Evolutionary conservation across 2,888 invertebrate species (phyloP).

Genomic region (Beris chalybata): DNA sequence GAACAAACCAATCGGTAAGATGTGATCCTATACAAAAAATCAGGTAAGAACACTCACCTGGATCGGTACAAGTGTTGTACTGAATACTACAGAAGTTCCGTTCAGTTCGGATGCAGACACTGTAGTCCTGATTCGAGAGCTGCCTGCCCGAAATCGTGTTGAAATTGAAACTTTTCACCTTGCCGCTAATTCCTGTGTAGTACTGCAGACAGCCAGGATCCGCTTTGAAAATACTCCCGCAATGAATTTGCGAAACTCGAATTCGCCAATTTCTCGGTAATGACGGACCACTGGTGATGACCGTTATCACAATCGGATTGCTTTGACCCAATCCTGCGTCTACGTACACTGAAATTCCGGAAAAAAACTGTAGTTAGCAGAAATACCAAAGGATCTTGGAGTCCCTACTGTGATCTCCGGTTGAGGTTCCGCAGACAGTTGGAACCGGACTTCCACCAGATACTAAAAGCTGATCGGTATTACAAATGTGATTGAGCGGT

Average conservation of each 20-base stretch:
- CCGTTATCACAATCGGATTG: conserved; percentile 77
- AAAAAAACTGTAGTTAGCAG: background rate
- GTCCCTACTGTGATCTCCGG: conserved; percentile 76
- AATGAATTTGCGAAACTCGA: conserved; percentile 77
- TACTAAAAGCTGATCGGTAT: conserved; percentile 82
- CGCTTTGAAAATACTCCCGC: conserved; percentile 68
- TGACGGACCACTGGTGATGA: conserved; percentile 76
- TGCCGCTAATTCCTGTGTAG: conserved; percentile 71
- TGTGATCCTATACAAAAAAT: conserved; percentile 34
- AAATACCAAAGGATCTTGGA: background rate
- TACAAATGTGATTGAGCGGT: conserved; percentile 73
- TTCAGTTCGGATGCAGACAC: conserved; percentile 81
- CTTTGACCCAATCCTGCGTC: conserved; percentile 70
- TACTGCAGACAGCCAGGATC: conserved; percentile 56
- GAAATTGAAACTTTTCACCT: conserved; percentile 82
- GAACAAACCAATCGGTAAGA: background rate
- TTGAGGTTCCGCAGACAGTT: conserved; percentile 78
- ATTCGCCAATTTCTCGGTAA: conserved; percentile 80
- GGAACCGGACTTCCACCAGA: conserved; percentile 80
- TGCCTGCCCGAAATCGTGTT: conserved; percentile 74
- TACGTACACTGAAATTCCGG: conserved; percentile 69
- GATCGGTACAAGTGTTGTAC: conserved; percentile 74
- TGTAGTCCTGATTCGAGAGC: conserved; percentile 86
- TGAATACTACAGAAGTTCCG: conserved; percentile 86
- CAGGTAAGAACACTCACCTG: conserved; percentile 55